phyloP scores from a whole-genome alignment of 2,113 vertebrate species.

The Danionella cerebrum region DNA sequence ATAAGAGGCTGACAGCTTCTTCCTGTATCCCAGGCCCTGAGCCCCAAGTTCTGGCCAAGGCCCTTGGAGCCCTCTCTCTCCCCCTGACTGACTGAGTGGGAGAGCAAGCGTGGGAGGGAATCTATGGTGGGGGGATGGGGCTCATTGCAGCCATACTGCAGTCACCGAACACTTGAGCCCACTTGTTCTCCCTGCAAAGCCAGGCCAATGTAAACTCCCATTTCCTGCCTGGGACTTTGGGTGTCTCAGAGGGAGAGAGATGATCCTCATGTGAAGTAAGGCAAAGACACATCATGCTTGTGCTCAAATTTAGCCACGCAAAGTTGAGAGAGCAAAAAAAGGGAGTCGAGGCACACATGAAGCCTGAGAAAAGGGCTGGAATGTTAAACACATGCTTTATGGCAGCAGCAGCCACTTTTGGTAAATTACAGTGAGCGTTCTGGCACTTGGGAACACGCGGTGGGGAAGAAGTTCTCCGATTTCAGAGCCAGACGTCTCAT shows the following conservation, averaged over 20 bases:
- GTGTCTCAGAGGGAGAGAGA: conserved; percentile 60
- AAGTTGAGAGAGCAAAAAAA: conserved; percentile 44
- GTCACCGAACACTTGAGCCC: conserved; percentile 44
- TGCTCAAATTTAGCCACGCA: conserved; percentile 28
- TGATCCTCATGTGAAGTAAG: conserved; percentile 60
- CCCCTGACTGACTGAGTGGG: conserved; percentile 28
- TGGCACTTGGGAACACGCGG: conserved; percentile 63
- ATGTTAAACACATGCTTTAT: conserved; percentile 74
- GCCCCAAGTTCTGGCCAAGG: conserved; percentile 23
- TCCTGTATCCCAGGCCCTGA: conserved; percentile 62
- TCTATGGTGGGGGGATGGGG: conserved; percentile 50
- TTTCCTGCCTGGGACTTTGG: conserved; percentile 60
- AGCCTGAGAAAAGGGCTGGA: conserved; percentile 43
- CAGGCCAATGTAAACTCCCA: conserved; percentile 68
- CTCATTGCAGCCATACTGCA: conserved; percentile 22
- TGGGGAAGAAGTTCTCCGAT: conserved; percentile 63
- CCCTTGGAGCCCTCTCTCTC: conserved; percentile 9
- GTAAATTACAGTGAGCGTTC: conserved; percentile 73
- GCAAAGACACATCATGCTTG: conserved; percentile 48
- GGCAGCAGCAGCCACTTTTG: conserved; percentile 72
- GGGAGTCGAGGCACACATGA: conserved; percentile 35
- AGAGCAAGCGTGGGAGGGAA: conserved; percentile 52
- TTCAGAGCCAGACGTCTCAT: conserved; percentile 57
- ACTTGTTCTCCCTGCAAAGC: conserved; percentile 52
- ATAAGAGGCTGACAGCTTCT: conserved; percentile 63